Evolutionary conservation across 2,797 vertebrate genomes (phyloP).

Genomic region (Pantherophis alleghaniensis): DNA sequence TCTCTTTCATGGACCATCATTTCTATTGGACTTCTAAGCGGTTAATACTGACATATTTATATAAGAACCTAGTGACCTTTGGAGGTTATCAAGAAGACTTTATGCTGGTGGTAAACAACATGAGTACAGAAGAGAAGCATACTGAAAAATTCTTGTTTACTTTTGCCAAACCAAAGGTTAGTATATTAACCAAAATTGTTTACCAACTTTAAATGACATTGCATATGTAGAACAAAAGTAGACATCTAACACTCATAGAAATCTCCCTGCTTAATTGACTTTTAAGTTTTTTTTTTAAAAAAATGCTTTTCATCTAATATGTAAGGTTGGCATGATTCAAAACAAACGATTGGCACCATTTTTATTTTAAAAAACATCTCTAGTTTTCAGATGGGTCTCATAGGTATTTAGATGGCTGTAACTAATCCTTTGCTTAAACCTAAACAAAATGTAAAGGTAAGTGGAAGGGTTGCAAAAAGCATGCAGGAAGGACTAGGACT

Average conservation of each 20-base stretch:
- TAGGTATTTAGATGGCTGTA: background rate
- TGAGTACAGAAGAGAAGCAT: constrained; percentile 80
- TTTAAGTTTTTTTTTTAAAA: background rate
- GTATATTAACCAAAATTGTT: constrained; percentile 56
- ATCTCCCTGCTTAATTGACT: background rate
- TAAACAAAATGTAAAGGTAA: background rate
- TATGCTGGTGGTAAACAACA: constrained; percentile 85
- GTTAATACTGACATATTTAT: constrained; percentile 79
- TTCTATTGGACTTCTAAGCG: constrained; percentile 72
- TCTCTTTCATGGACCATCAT: constrained; percentile 36
- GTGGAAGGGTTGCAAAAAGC: background rate
- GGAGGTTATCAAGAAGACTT: constrained; percentile 92
- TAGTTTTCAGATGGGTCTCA: background rate
- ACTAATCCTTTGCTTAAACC: background rate
- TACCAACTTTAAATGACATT: constrained; percentile 25
- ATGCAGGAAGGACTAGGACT: background rate
- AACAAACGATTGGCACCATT: background rate
- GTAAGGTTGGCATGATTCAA: background rate
- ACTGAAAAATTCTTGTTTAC: constrained; percentile 89
- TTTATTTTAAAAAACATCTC: background rate
- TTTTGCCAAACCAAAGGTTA: constrained; percentile 89
- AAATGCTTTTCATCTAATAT: background rate
- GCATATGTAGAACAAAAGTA: constrained; percentile 22
- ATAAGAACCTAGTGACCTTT: constrained; percentile 89
- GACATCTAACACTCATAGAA: background rate